These are phyloP conservation scores for Drosophila niveifrons DNA, from an alignment of 2,888 invertebrate genomes.

Conservation along the genomic window DNA sequence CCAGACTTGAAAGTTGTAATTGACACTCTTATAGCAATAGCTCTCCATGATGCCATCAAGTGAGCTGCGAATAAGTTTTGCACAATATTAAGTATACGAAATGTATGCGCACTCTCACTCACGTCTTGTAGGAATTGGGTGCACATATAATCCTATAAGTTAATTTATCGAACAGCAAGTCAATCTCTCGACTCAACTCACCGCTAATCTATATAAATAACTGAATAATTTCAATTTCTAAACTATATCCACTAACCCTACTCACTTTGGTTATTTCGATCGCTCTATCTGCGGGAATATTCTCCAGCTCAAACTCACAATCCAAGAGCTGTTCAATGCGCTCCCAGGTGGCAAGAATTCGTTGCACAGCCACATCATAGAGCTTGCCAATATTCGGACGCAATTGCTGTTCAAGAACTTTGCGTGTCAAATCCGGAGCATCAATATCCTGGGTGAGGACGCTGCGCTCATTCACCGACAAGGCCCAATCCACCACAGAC, in stretches of 20 bases:
- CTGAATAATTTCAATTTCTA: neutral
- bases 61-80: conserved; percentile 4
- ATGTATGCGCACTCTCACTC: conserved; percentile 15
- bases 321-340: conserved; percentile 45
- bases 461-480: conserved; percentile 75
- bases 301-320: conserved; percentile 34
- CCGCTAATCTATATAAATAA: conserved; percentile 36
- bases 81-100: neutral
- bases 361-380: conserved; percentile 63
- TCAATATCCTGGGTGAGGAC: conserved; percentile 71
- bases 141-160: conserved; percentile 57
- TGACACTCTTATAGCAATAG: conserved; percentile 63
- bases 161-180: conserved; percentile 51
- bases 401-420: conserved; percentile 30
- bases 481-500: conserved; percentile 64
- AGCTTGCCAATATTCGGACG: conserved; percentile 63
- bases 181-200: conserved; percentile 54
- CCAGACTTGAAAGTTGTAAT: conserved; percentile 80
- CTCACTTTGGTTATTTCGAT: conserved; percentile 38
- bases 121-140: conserved; percentile 56
- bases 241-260: neutral
- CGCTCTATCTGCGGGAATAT: conserved; percentile 10
- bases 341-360: conserved; percentile 36
- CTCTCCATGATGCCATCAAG: conserved; percentile 54
- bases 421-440: conserved; percentile 65